Conservation (phyloP, 2,797 vertebrate genomes). For the Sardinella longiceps region DNA sequence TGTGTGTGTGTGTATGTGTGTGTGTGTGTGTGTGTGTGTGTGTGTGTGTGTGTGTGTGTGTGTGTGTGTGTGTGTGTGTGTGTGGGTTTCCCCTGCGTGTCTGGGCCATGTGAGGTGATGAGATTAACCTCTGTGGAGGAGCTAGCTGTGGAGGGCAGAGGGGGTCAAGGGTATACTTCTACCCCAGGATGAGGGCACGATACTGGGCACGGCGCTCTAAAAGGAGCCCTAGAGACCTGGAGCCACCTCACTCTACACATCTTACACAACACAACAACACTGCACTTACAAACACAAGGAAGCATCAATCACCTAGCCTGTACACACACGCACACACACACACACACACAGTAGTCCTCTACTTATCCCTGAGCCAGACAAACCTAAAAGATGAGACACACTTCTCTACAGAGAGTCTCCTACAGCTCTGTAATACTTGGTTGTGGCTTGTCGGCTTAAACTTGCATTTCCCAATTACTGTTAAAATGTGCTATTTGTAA, state of each 20-base stretch:
- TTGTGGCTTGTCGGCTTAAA: too few relatives aligned
- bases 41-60: too few relatives aligned
- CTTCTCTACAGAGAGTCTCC: too few relatives aligned
- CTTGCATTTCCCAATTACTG: too few relatives aligned
- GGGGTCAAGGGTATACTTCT: neutral
- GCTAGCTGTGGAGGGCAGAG: neutral
- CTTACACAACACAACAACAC: neutral
- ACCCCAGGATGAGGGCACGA: neutral
- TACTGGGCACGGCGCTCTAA: neutral
- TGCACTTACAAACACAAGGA: neutral
- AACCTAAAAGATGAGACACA: too few relatives aligned
- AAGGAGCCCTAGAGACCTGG: neutral
- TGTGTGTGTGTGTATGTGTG: neutral
- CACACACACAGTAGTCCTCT: neutral
- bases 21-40: neutral
- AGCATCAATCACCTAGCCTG: neutral
- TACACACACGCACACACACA: neutral
- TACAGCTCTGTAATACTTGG: too few relatives aligned
- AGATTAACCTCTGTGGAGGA: neutral
- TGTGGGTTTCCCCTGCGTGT: neutral
- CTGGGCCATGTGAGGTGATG: neutral
- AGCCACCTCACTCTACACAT: neutral
- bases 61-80: too few relatives aligned
- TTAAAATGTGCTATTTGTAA: too few relatives aligned
- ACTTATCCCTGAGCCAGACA: too few relatives aligned